phyloP scores from a whole-genome alignment of 2,113 vertebrate species.

The Dasyprocta punctata region DNA sequence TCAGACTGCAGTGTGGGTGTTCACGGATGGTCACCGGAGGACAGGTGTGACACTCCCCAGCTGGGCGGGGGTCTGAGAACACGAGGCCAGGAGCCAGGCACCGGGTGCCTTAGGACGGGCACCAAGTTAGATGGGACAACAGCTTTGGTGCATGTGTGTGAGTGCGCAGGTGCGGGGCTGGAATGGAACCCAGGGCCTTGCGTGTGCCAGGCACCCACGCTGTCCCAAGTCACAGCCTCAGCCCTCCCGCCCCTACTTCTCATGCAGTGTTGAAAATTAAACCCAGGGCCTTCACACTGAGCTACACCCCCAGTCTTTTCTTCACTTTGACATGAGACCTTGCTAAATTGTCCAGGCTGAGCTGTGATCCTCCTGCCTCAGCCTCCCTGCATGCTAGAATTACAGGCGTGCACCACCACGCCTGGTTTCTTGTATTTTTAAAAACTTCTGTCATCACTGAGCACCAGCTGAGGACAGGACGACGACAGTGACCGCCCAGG shows the following conservation, averaged over 20 bases:
- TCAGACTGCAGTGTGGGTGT: not conserved
- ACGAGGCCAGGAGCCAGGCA: fast-evolving
- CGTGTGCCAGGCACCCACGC: no score
- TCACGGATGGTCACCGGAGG: fast-evolving
- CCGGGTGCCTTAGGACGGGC: fast-evolving
- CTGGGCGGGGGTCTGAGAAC: not conserved
- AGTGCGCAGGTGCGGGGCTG: not conserved
- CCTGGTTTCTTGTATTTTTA: no score
- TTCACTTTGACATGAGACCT: not conserved
- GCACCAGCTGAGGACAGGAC: no score
- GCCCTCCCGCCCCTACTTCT: no score
- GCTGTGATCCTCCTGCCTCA: not conserved
- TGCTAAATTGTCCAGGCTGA: not conserved
- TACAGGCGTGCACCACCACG: no score
- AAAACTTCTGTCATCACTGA: no score
- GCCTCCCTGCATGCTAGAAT: not conserved
- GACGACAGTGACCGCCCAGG: no score
- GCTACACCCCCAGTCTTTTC: not conserved
- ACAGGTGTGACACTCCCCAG: fast-evolving
- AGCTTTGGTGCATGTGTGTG: not conserved
- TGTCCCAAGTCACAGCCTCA: not conserved
- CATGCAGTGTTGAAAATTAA: not conserved
- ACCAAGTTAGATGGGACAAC: fast-evolving
- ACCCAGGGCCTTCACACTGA: not conserved
- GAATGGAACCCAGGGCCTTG: not conserved